phyloP scores from a whole-genome alignment of 2,888 invertebrate genomes.

The Cantharis lateralis region DNA sequence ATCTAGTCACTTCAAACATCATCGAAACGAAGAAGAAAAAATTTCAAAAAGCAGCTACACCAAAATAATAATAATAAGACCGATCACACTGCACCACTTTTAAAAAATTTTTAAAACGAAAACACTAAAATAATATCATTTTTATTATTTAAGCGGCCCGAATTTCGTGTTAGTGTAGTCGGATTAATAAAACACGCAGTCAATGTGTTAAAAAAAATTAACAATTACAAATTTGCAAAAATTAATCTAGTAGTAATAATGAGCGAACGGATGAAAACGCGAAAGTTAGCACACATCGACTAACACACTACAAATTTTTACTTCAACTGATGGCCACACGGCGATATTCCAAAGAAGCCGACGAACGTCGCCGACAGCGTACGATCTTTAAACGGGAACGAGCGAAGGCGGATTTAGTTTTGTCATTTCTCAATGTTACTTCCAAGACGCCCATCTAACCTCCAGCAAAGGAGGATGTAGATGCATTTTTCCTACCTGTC shows the following conservation, averaged over 20 bases:
- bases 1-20: conserved; percentile 20
- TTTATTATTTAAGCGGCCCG: conserved; percentile 7
- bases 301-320: conserved; percentile 37
- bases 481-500: neutral
- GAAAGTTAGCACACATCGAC: conserved; percentile 11
- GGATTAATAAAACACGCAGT: conserved; percentile 22
- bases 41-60: neutral
- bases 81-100: conserved; percentile 15
- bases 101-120: conserved; percentile 6
- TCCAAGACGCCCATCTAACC: neutral
- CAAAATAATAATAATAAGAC: neutral
- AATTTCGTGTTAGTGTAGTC: conserved; percentile 15
- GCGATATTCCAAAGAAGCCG: conserved; percentile 49
- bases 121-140: conserved; percentile 6
- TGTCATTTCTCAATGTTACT: neutral
- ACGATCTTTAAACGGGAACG: conserved; percentile 20
- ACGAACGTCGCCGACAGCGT: conserved; percentile 39
- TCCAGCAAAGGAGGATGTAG: neutral
- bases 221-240: conserved; percentile 12
- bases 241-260: neutral
- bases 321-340: conserved; percentile 47
- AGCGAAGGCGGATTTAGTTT: conserved; percentile 25
- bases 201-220: conserved; percentile 28
- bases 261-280: conserved; percentile 17
- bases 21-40: neutral